These are phyloP conservation scores for Enteromius radiatus DNA, from an alignment of 2,797 vertebrate species.

Conservation along the genomic window DNA sequence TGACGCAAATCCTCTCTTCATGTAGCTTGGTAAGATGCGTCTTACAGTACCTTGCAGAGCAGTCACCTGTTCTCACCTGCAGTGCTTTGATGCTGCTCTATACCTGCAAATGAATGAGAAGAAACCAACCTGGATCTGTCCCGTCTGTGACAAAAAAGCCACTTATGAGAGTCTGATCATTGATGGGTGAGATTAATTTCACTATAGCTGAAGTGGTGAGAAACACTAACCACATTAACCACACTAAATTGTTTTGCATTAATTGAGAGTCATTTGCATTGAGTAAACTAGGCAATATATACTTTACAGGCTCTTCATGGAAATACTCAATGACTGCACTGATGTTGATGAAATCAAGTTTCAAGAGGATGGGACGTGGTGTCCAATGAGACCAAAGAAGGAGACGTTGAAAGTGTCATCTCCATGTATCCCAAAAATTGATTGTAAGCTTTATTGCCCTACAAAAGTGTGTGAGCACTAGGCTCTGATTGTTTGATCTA, in stretches of 20 bases:
- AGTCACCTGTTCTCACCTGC: conserved; percentile 93
- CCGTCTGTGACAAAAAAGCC: conserved; percentile 97
- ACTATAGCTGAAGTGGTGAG: background rate
- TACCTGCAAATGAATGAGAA: conserved; percentile 99
- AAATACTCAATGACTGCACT: conserved; percentile 95
- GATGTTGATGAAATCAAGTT: conserved; percentile 98
- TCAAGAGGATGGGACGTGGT: conserved; percentile 96
- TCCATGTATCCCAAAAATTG: conserved; percentile 83
- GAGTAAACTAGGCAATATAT: background rate
- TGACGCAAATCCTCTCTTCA: background rate
- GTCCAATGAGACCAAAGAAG: conserved; percentile 97
- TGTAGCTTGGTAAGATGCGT: conserved; percentile 95
- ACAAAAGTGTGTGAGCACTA: background rate
- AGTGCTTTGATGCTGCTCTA: conserved; percentile 95
- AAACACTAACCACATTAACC: background rate
- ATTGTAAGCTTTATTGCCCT: conserved; percentile 77
- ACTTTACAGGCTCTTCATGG: conserved; percentile 88
- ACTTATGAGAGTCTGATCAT: conserved; percentile 93
- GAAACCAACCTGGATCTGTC: conserved; percentile 98
- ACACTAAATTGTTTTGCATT: background rate
- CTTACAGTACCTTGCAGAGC: conserved; percentile 92
- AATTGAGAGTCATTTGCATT: background rate
- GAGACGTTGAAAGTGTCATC: conserved; percentile 88
- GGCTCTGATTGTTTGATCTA: background rate
- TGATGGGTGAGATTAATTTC: conserved; percentile 83